Conservation (phyloP, 2,113 vertebrate species). For the Balaeniceps rex region DNA sequence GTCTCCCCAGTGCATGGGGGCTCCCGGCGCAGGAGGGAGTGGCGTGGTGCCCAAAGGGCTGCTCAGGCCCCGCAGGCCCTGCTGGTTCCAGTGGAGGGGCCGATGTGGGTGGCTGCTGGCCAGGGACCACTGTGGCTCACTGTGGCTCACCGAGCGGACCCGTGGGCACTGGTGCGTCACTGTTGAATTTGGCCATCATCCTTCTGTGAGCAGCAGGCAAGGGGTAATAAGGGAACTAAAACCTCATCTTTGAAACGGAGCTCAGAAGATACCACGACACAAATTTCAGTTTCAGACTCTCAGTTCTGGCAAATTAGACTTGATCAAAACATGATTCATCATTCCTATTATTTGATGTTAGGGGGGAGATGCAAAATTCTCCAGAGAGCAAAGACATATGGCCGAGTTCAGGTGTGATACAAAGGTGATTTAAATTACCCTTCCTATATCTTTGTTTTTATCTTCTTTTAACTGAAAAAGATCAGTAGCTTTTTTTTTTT, state of each 20-base stretch:
- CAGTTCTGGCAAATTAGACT: neutral
- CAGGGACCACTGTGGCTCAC: neutral
- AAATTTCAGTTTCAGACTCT: neutral
- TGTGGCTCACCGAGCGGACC: rapidly evolving
- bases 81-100: neutral
- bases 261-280: neutral
- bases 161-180: rapidly evolving
- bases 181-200: neutral
- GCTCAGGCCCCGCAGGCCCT: neutral
- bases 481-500: neutral
- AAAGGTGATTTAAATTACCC: neutral
- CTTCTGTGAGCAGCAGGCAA: neutral
- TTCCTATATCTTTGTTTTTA: neutral
- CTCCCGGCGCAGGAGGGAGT: neutral
- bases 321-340: neutral
- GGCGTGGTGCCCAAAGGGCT: rapidly evolving
- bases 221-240: neutral
- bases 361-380: neutral
- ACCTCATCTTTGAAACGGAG: neutral
- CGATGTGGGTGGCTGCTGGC: neutral
- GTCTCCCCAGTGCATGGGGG: too few relatives aligned
- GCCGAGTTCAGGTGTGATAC: neutral
- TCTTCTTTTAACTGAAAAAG: neutral
- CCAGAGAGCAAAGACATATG: neutral
- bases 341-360: neutral